Percentiles rank a stretch among this genome's conserved stretches.
These are phyloP conservation scores for Spinibarbus caldwelli DNA, from an alignment of 2,797 vertebrate species.

Conservation along the genomic window DNA sequence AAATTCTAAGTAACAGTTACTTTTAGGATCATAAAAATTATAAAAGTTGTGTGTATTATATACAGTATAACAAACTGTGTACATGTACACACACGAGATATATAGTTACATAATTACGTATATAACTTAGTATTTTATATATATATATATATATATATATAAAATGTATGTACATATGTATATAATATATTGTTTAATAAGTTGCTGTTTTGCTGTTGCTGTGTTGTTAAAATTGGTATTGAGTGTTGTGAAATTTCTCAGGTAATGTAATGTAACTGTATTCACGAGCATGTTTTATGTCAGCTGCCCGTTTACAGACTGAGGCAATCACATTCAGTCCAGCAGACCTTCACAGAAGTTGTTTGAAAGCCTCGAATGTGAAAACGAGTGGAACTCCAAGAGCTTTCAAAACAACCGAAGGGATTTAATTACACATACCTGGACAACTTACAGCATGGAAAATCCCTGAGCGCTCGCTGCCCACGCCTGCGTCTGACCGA, in stretches of 20 bases:
- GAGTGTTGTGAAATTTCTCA: background rate
- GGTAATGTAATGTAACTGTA: background rate
- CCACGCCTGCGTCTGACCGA: constrained; percentile 37
- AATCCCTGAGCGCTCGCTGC: constrained; percentile 65
- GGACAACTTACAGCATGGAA: constrained; percentile 79
- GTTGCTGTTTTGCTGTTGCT: background rate
- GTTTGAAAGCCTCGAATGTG: constrained; percentile 67
- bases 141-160: too few relatives aligned
- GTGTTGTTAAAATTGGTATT: background rate
- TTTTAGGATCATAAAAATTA: background rate
- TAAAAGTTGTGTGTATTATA: background rate
- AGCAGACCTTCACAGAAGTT: constrained; percentile 54
- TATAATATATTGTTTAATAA: background rate
- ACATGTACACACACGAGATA: too few relatives aligned
- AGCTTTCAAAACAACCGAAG: constrained; percentile 75
- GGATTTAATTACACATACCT: constrained; percentile 82
- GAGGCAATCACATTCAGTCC: background rate
- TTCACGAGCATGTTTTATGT: background rate
- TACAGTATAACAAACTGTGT: too few relatives aligned
- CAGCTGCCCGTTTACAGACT: background rate
- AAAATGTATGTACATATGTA: background rate
- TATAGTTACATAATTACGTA: too few relatives aligned
- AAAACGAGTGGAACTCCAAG: constrained; percentile 76
- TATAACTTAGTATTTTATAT: too few relatives aligned
- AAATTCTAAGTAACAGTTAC: too few relatives aligned